Evolutionary conservation across 2,113 vertebrate genomes (phyloP), one percentile per base, ranked within the genome.

Genomic region (Eonycteris spelaea): DNA sequence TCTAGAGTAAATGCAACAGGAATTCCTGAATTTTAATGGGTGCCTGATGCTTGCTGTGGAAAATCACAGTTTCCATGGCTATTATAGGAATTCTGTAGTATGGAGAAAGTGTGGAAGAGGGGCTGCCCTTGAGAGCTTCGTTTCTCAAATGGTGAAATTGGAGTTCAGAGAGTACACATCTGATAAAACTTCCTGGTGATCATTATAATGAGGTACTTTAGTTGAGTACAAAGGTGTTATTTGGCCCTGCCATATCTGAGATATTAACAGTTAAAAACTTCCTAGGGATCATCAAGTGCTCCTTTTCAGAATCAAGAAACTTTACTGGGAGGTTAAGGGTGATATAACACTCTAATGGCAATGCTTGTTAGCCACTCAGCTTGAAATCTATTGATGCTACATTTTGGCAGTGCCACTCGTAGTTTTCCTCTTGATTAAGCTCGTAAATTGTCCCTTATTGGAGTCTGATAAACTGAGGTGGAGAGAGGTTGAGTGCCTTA

Each of bases 21-120:
- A 94, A 79, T 95, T 94, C 43, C 40, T 53, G 19, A 57, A 30
- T 78, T 73, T 26, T 94, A 85, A 96, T 74, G 38, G 59, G 68
- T 63, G 57, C 71, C 88, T 61, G 45, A 67, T 80, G 57, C 88
- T 88, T 97, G 33, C 28, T 74, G n/a, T 73, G 95, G 78, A 90
- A 65, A 82, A 63, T 40, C 65, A 68, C 16, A 6, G 6, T 63
- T 91, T 86, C 38, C 38, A 30, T 30, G 74, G 28, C 40, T 73
- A 11, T 63, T 79, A 38, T 63, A 91, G 61, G 33, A 88, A 82
- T 96, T 77, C 40, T 88, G 8, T 40, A 33, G 21, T 68, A 24
- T 51, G 22, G 33, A 63, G 48, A 68, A 80, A 82, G 30, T 55
- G 38, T 53, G 43, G n/a, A 33, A 91, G 28, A 77, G 48, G 33